Evolutionary conservation across 2,113 vertebrate genomes (phyloP).

Genomic region (Scomber japonicus): DNA sequence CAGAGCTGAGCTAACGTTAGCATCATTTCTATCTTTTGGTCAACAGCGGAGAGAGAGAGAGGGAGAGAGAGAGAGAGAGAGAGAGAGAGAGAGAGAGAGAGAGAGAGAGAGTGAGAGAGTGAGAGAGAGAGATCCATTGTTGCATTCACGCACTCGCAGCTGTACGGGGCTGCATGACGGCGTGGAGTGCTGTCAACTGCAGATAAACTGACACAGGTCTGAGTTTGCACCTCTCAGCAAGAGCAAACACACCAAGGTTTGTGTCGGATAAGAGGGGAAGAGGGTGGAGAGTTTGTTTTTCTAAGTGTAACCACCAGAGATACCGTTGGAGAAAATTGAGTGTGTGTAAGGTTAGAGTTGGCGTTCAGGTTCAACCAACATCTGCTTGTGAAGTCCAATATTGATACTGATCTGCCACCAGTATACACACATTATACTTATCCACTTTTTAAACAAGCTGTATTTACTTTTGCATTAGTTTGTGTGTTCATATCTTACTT

Average conservation of each 20-base stretch:
- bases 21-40: conserved; percentile 63
- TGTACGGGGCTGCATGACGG: conserved; percentile 13
- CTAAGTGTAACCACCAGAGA: conserved; percentile 37
- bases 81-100: no score
- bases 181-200: conserved; percentile 34
- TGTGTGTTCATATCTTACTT: neutral
- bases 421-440: no score
- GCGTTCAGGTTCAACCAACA: neutral
- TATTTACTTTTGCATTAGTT: neutral
- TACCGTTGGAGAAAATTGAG: neutral
- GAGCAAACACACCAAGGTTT: conserved; percentile 40
- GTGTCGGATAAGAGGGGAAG: conserved; percentile 16
- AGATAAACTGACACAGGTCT: conserved; percentile 55
- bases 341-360: neutral
- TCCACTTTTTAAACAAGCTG: neutral
- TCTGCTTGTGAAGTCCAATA: neutral
- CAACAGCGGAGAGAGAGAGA: conserved; percentile 40
- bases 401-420: conserved; percentile 3
- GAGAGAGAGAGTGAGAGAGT: neutral
- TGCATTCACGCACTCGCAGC: conserved; percentile 31
- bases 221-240: conserved; percentile 51
- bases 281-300: conserved; percentile 30
- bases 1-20: conserved; percentile 65
- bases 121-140: conserved; percentile 40
- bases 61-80: neutral